Conservation (phyloP, 2,888 invertebrate genomes). For the Drosophila prolongata region DNA sequence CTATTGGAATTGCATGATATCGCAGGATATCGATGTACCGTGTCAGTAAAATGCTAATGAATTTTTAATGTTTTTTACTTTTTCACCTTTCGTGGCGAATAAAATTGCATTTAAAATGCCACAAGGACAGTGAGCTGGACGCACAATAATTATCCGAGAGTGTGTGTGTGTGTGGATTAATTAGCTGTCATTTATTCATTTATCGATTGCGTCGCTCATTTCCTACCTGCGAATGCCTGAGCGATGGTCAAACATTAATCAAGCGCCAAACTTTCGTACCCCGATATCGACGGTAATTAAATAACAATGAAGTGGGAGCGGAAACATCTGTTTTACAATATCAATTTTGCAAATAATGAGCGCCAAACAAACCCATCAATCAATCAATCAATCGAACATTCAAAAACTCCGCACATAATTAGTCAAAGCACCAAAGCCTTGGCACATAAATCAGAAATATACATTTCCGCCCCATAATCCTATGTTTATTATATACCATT, state of each 20-base stretch:
- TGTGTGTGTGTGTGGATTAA: constrained; percentile 51
- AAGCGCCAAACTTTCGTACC: constrained; percentile 46
- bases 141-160: constrained; percentile 15
- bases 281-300: constrained; percentile 58
- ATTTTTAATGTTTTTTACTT: constrained; percentile 67
- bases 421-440: constrained; percentile 32
- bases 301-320: constrained; percentile 62
- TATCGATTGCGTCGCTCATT: constrained; percentile 55
- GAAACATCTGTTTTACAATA: constrained; percentile 44
- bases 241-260: constrained; percentile 61
- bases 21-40: constrained; percentile 18
- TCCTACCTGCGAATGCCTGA: constrained; percentile 17
- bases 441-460: constrained; percentile 38
- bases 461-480: constrained; percentile 2
- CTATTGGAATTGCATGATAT: constrained; percentile 48
- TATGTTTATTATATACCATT: background rate
- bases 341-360: constrained; percentile 45
- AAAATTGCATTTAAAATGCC: constrained; percentile 64
- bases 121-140: constrained; percentile 57
- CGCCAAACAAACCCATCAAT: constrained; percentile 31
- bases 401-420: constrained; percentile 57
- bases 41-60: constrained; percentile 58
- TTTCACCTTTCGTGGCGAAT: constrained; percentile 43
- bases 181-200: constrained; percentile 72
- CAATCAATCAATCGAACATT: constrained; percentile 54